Conservation (phyloP, 2,888 invertebrate species). For the Opisthograptis luteolata region DNA sequence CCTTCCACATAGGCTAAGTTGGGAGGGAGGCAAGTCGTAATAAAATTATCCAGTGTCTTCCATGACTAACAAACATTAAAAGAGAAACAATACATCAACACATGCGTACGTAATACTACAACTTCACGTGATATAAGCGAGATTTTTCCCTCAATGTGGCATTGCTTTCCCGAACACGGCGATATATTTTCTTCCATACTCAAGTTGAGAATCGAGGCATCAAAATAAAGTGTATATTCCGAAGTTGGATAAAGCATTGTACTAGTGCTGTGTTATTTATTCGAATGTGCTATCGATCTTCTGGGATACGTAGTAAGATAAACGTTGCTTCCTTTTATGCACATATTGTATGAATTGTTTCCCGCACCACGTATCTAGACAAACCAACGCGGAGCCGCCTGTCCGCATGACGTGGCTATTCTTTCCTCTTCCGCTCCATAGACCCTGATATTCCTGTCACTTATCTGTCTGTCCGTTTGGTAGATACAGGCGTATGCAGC, state of each 20-base stretch:
- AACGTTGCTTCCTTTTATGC: slow-evolving; percentile 17
- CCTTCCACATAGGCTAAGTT: too few species aligned
- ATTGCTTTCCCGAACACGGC: slow-evolving; percentile 31
- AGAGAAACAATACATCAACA: slow-evolving; percentile 38
- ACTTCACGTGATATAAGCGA: slow-evolving; percentile 46
- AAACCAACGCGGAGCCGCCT: slow-evolving; percentile 11
- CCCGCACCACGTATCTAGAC: slow-evolving; percentile 12
- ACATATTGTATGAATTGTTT: slow-evolving; percentile 27
- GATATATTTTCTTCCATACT: slow-evolving; percentile 18
- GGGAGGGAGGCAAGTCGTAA: not conserved
- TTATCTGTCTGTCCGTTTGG: too few species aligned
- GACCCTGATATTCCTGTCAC: too few species aligned
- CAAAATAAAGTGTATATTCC: slow-evolving; percentile 20
- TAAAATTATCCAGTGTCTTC: not conserved
- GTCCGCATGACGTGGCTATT: slow-evolving; percentile 5
- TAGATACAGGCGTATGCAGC: too few species aligned
- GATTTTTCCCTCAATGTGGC: slow-evolving; percentile 35
- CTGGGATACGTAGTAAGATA: slow-evolving; percentile 13
- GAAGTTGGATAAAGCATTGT: slow-evolving; percentile 16
- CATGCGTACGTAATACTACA: slow-evolving; percentile 24
- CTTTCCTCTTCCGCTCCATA: too few species aligned
- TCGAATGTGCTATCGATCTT: slow-evolving; percentile 20
- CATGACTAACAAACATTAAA: slow-evolving; percentile 15
- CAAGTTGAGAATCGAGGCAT: slow-evolving; percentile 15
- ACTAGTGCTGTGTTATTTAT: slow-evolving; percentile 19